Evolutionary conservation across 64 coral and sea anemone genomes (phyloP).

Genomic region (Actinia equina): DNA sequence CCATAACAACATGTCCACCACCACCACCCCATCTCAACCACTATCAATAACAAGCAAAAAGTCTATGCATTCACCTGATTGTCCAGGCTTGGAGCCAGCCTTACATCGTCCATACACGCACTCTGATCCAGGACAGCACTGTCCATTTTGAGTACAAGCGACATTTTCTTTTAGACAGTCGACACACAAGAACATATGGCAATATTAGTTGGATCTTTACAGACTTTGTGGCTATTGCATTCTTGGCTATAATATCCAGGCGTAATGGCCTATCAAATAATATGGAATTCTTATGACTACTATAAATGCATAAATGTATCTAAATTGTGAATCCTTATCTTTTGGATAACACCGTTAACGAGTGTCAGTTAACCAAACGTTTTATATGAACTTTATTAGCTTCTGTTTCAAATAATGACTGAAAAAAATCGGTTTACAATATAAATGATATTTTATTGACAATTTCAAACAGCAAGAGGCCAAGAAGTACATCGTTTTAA

Average conservation of each 20-base stretch:
- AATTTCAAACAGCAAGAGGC: background rate
- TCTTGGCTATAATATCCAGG: slow-evolving; percentile 98
- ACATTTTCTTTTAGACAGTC: slow-evolving; percentile 99
- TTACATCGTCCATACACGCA: slow-evolving; percentile 96
- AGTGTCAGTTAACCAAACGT: too few species aligned
- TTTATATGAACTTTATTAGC: background rate
- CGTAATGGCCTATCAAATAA: slow-evolving; percentile 74
- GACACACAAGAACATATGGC: slow-evolving; percentile 97
- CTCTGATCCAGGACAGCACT: slow-evolving; percentile 86
- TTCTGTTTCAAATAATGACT: background rate
- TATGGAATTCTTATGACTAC: too few species aligned
- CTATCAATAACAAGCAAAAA: too few species aligned
- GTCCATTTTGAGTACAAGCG: slow-evolving; percentile 98
- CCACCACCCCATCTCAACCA: too few species aligned
- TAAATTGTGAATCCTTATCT: too few species aligned
- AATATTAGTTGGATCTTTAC: slow-evolving; percentile 78
- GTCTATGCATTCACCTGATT: slow-evolving; percentile 53
- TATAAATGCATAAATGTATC: too few species aligned
- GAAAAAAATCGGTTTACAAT: background rate
- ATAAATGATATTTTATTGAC: background rate
- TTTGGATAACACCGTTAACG: too few species aligned
- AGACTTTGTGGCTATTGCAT: slow-evolving; percentile 92
- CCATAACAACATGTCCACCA: too few species aligned
- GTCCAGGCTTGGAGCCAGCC: slow-evolving; percentile 68
- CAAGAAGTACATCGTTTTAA: background rate